These are phyloP conservation scores for Aphaenogaster ashmeadi DNA, from an alignment of 1,140 invertebrate genomes.

Conservation along the genomic window DNA sequence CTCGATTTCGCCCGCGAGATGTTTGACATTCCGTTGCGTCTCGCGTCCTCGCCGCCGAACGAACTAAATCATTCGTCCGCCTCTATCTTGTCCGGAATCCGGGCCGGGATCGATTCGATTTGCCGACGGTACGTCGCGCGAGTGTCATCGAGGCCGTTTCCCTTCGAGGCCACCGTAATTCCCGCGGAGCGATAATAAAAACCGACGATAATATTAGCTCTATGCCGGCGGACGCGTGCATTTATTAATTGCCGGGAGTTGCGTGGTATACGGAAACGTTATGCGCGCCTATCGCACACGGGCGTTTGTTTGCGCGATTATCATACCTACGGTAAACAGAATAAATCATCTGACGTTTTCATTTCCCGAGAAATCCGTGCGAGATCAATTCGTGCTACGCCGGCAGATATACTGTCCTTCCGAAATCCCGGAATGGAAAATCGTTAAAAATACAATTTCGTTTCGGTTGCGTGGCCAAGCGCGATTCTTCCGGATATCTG, in stretches of 20 bases:
- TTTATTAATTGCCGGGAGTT: constrained; percentile 36
- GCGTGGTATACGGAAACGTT: constrained; percentile 2
- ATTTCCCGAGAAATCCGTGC: constrained; percentile 43
- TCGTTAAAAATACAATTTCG: constrained; percentile 54
- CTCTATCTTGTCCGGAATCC: constrained; percentile 69
- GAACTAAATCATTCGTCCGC: constrained; percentile 72
- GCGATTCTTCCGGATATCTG: constrained; percentile 34
- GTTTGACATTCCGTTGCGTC: constrained; percentile 71
- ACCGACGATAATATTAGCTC: constrained; percentile 22
- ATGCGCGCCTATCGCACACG: not conserved
- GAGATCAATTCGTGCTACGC: constrained; percentile 36
- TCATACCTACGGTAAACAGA: constrained; percentile 53
- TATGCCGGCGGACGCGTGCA: not conserved
- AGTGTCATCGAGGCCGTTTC: constrained; percentile 21
- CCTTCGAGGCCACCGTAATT: not conserved
- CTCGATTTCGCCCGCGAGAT: constrained; percentile 64
- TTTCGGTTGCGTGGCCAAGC: constrained; percentile 18
- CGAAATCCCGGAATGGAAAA: constrained; percentile 41
- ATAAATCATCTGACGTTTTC: constrained; percentile 62
- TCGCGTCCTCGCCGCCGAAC: constrained; percentile 55
- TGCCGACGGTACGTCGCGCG: constrained; percentile 40
- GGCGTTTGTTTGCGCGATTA: constrained; percentile 49
- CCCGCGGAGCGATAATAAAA: constrained; percentile 16
- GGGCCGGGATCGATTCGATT: constrained; percentile 69
- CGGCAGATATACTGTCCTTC: constrained; percentile 20